phyloP scores from a whole-genome alignment of 2,888 invertebrate species.

The Metopia argyrocephala region DNA sequence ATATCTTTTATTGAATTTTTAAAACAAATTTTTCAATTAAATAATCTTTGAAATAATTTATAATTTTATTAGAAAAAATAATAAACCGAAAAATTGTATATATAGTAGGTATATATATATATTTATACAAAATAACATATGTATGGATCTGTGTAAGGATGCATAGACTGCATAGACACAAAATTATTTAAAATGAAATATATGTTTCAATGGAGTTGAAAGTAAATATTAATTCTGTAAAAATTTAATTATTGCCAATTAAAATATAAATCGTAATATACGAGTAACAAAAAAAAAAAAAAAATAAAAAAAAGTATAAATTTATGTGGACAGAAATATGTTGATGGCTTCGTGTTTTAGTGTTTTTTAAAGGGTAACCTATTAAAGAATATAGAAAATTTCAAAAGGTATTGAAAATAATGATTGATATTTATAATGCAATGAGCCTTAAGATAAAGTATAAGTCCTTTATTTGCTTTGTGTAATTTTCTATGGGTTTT shows the following conservation, averaged over 20 bases:
- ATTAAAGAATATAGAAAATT: too few relatives aligned
- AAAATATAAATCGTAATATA: too few relatives aligned
- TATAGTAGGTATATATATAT: too few relatives aligned
- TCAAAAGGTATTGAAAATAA: not conserved
- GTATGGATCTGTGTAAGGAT: not conserved
- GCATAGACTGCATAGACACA: not conserved
- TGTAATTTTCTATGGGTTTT: not conserved
- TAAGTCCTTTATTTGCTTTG: not conserved
- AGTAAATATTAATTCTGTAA: slow-evolving; percentile 58
- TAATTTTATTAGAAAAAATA: slow-evolving; percentile 54
- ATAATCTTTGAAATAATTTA: slow-evolving; percentile 52
- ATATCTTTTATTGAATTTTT: not conserved
- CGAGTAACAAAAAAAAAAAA: slow-evolving; percentile 58
- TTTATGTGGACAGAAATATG: not conserved
- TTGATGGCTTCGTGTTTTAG: too few relatives aligned
- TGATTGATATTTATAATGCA: not conserved
- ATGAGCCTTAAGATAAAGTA: not conserved
- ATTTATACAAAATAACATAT: not conserved
- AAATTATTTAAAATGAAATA: not conserved
- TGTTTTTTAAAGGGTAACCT: too few relatives aligned
- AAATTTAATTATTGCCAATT: slow-evolving; percentile 64
- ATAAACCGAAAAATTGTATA: not conserved
- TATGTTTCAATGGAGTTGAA: slow-evolving; percentile 22
- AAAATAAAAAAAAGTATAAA: slow-evolving; percentile 19
- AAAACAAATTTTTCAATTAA: slow-evolving; percentile 33